Evolutionary conservation across 2,113 vertebrate species (phyloP).

Genomic region (Machaerirhynchus nigripectus): DNA sequence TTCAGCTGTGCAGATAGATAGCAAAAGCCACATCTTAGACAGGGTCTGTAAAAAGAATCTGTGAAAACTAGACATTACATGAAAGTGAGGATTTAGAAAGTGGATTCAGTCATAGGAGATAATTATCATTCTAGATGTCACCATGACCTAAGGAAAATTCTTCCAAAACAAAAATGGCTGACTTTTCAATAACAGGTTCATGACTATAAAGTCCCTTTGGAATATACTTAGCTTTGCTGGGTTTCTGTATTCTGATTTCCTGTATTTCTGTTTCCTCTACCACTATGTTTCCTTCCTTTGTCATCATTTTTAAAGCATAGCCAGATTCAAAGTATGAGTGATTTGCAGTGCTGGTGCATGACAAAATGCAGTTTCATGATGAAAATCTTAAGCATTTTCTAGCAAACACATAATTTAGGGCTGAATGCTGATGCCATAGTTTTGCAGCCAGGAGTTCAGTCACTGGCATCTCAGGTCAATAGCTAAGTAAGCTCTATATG

Average conservation of each 20-base stretch:
- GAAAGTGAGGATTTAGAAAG: background rate
- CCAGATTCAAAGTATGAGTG: background rate
- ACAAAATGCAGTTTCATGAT: background rate
- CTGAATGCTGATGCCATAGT: background rate
- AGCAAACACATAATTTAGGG: background rate
- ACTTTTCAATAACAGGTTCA: background rate
- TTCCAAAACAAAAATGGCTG: background rate
- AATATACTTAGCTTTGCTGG: background rate
- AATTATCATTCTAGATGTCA: background rate
- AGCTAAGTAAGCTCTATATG: background rate
- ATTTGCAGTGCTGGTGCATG: background rate
- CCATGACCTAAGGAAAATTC: background rate
- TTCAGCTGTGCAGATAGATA: slow-evolving; percentile 4
- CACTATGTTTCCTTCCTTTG: background rate
- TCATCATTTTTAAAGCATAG: background rate
- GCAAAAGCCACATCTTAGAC: background rate
- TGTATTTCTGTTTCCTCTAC: background rate
- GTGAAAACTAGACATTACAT: background rate
- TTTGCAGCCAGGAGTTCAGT: background rate
- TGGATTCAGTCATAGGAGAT: background rate
- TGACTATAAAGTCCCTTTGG: background rate
- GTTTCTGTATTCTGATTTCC: background rate
- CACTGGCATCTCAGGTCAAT: background rate
- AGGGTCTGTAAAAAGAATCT: background rate
- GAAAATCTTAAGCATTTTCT: background rate